These are phyloP conservation scores for Acanthopleura granulata DNA, from an alignment of 2,888 invertebrate species.

Conservation along the genomic window DNA sequence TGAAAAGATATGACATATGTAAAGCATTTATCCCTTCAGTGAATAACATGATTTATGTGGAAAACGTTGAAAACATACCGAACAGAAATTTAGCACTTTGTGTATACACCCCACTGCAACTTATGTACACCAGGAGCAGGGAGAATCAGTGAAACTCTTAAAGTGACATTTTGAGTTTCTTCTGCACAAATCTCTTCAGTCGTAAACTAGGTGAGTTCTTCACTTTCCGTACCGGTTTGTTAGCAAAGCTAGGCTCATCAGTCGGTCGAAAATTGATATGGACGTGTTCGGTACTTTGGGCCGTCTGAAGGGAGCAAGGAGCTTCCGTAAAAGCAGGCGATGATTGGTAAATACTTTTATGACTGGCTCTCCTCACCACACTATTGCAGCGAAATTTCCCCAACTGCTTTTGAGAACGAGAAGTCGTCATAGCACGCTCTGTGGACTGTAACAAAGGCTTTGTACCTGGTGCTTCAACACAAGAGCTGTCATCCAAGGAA, in stretches of 20 bases:
- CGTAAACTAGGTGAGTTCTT: neutral
- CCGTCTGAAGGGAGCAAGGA: too few relatives aligned
- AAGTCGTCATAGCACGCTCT: neutral
- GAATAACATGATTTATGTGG: too few relatives aligned
- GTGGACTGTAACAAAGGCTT: neutral
- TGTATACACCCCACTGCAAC: too few relatives aligned
- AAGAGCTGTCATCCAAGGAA: neutral
- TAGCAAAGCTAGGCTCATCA: too few relatives aligned
- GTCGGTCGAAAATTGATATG: too few relatives aligned
- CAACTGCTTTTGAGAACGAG: neutral
- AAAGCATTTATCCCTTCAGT: too few relatives aligned
- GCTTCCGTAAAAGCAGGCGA: too few relatives aligned
- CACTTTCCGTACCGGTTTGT: neutral
- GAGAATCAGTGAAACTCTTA: neutral
- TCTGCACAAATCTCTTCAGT: conserved; percentile 5
- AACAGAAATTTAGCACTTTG: too few relatives aligned
- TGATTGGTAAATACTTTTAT: neutral
- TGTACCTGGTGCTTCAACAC: neutral
- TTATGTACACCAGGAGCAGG: too few relatives aligned
- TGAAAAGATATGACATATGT: too few relatives aligned
- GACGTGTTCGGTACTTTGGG: too few relatives aligned
- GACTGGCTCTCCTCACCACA: neutral
- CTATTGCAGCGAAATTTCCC: neutral
- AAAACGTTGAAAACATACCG: too few relatives aligned
- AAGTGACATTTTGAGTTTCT: neutral